These are phyloP conservation scores for Campoletis sonorensis DNA, from an alignment of 1,140 invertebrate species.

Conservation along the genomic window DNA sequence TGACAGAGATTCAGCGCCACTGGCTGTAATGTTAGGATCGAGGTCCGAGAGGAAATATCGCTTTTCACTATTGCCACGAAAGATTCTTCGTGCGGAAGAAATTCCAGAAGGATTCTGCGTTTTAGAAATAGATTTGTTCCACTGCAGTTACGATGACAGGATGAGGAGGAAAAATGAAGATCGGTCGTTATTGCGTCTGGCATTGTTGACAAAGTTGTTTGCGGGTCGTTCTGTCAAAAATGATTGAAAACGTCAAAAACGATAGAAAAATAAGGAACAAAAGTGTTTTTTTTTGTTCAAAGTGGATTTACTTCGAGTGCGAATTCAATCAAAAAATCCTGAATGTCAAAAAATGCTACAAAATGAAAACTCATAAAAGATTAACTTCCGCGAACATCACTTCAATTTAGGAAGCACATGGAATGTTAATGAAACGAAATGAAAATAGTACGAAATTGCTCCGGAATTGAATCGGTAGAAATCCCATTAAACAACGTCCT, in stretches of 20 bases:
- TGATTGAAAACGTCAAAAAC: too few relatives aligned
- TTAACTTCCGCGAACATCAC: neutral
- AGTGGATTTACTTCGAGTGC: too few relatives aligned
- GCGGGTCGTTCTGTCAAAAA: neutral
- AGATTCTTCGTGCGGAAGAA: neutral
- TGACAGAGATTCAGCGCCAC: slow-evolving; percentile 35
- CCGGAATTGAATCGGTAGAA: neutral
- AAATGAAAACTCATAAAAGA: too few relatives aligned
- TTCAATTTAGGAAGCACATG: neutral
- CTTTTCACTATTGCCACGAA: neutral
- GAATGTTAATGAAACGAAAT: neutral
- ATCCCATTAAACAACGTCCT: neutral
- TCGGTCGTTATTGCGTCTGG: neutral
- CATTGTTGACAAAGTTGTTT: neutral
- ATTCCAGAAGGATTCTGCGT: neutral
- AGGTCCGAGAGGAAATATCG: neutral
- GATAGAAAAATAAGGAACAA: too few relatives aligned
- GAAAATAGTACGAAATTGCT: neutral
- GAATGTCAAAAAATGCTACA: too few relatives aligned
- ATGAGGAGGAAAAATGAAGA: neutral
- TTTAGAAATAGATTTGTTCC: neutral
- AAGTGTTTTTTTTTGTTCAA: neutral
- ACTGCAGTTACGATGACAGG: neutral
- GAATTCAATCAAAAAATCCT: too few relatives aligned
- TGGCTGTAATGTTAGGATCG: slow-evolving; percentile 38